Percentiles rank a stretch among this genome's conserved stretches.
Conservation (phyloP, 2,888 invertebrate genomes). For the Alloplasta piceator region DNA sequence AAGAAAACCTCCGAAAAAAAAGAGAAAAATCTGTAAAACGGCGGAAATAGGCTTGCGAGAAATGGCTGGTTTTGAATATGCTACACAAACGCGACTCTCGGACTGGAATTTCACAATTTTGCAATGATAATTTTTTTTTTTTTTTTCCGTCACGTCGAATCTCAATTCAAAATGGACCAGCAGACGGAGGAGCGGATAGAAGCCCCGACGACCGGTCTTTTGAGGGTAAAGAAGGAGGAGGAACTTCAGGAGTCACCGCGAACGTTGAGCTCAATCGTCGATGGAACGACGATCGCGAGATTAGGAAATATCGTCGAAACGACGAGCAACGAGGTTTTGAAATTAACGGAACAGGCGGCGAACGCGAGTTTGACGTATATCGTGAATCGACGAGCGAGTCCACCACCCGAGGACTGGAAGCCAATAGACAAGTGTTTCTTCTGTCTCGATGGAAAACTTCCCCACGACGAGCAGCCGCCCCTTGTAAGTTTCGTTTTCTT, state of each 20-base stretch:
- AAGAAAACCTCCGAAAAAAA: too few relatives aligned
- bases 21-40: too few relatives aligned
- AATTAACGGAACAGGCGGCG: conserved; percentile 72
- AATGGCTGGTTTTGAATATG: too few relatives aligned
- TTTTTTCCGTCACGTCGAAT: background rate
- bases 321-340: conserved; percentile 63
- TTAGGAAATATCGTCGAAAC: conserved; percentile 57
- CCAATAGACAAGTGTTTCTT: conserved; percentile 94
- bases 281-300: conserved; percentile 63
- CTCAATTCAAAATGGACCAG: conserved; percentile 71
- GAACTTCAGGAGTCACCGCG: conserved; percentile 79
- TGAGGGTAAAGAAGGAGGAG: conserved; percentile 82
- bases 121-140: background rate
- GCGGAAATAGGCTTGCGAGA: too few relatives aligned
- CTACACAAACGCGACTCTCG: too few relatives aligned
- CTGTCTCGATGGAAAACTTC: conserved; percentile 90
- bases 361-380: conserved; percentile 76
- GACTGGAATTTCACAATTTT: too few relatives aligned
- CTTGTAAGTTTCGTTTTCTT: conserved; percentile 83
- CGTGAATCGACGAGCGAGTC: conserved; percentile 79
- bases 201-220: conserved; percentile 78
- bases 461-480: conserved; percentile 85
- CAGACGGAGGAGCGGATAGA: conserved; percentile 80
- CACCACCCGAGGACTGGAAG: conserved; percentile 88
- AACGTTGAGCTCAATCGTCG: conserved; percentile 66